Evolutionary conservation across 2,888 invertebrate species (phyloP), one percentile per base, ranked within the genome.

Genomic region (Chrysolina oricalcia): DNA sequence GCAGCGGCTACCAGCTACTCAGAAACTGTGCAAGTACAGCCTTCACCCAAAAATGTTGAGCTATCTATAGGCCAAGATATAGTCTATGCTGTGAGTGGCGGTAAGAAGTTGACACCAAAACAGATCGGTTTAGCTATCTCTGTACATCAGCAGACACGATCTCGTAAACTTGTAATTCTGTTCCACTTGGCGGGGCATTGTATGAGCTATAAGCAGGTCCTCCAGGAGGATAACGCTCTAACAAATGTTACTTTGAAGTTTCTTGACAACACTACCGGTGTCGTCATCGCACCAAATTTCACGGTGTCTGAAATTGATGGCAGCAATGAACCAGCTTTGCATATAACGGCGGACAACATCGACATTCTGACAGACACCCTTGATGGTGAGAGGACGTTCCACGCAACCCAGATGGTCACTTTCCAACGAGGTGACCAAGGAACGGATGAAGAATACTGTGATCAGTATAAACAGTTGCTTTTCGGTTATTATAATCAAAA

Each of bases 291-390:
- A 6, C 6, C 17, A 17, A 50, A 50, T 17, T 50, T 50, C 17
- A 50, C 5, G 17, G 8, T 17, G 15, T 50, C 48, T 15, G 6
- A 6, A 15, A 50, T 15, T 50, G 15, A n/a, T 2, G 15, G 17
- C 48, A 17, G 17, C 17, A n/a, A 15, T 17, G 48, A 50, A n/a
- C 48, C n/a, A n/a, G 17, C 17, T 50, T 17, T 50, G 15, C 48
- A 50, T 50, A 17, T 50, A 50, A 50, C 8, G n/a, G 48, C 48
- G 2, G 48, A 17, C 48, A 50, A 50, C 48, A 50, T 50, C 17
- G 48, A 17, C 48, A 50, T 50, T 50, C 48, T 50, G 48, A 50
- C 48, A n/a, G 48, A 50, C 13, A 50, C 48, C 17, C 48, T 50
- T 50, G 48, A 50, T 50, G 48, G 17, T 6, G n/a, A 50, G 17